phyloP scores from a whole-genome alignment of 2,113 vertebrate species.

The Chloropsis hardwickii region DNA sequence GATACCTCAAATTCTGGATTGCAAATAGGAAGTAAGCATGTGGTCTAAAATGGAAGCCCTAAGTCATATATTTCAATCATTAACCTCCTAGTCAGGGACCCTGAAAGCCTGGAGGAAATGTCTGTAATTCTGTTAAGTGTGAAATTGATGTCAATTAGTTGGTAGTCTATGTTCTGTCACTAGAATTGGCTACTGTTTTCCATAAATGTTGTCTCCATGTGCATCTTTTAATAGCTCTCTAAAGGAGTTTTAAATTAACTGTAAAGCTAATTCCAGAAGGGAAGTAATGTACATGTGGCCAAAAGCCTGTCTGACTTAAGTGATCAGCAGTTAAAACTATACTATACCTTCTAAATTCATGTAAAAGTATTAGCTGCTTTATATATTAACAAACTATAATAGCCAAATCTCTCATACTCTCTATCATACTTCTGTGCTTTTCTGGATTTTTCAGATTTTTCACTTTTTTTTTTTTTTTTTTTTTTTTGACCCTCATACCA shows the following conservation, averaged over 20 bases:
- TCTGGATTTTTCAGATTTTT: constrained; percentile 1
- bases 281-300: neutral
- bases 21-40: neutral
- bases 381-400: constrained; percentile 52
- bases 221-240: constrained; percentile 27
- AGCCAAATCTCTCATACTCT: constrained; percentile 29
- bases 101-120: neutral
- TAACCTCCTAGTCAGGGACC: neutral
- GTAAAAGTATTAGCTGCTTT: constrained; percentile 52
- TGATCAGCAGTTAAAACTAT: constrained; percentile 37
- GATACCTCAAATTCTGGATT: neutral
- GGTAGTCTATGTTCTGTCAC: neutral
- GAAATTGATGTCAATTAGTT: neutral
- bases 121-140: neutral
- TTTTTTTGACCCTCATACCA: constrained; percentile 10
- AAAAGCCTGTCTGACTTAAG: neutral
- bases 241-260: constrained; percentile 50
- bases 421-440: constrained; percentile 40
- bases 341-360: constrained; percentile 35
- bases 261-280: constrained; percentile 48
- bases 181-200: constrained; percentile 42
- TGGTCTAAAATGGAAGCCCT: constrained; percentile 36
- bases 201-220: constrained; percentile 6
- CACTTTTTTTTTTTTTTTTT: neutral
- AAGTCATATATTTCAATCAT: neutral